phyloP scores from a whole-genome alignment of 2,113 vertebrate genomes.

The Cyanoramphus novaezelandiae region DNA sequence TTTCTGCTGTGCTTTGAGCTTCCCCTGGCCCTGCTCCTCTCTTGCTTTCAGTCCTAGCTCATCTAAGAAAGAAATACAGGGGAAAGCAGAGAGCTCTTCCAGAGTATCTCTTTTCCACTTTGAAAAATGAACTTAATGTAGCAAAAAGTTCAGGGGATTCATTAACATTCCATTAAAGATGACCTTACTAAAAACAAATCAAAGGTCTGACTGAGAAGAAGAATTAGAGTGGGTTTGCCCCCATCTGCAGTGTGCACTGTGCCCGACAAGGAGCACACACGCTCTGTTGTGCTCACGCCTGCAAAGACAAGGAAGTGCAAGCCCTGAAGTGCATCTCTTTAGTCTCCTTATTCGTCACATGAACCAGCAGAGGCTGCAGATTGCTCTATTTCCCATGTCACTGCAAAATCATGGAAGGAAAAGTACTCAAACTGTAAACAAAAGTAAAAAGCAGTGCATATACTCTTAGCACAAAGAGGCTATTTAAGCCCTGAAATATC shows the following conservation, averaged over 20 bases:
- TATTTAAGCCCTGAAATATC: neutral
- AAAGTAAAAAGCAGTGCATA: neutral
- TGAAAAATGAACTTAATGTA: neutral
- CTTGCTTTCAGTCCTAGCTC: neutral
- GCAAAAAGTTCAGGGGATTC: neutral
- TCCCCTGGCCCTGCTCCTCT: neutral
- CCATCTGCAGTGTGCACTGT: rapidly evolving
- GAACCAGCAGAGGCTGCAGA: neutral
- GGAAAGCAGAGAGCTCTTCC: neutral
- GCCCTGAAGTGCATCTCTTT: rapidly evolving
- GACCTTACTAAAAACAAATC: neutral
- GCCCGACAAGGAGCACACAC: rapidly evolving
- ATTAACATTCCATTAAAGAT: neutral
- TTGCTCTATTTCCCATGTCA: neutral
- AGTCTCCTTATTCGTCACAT: neutral
- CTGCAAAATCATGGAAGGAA: neutral
- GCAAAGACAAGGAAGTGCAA: neutral
- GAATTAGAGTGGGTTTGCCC: neutral
- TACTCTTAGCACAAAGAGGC: neutral
- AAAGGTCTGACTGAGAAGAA: neutral
- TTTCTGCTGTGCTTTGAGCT: neutral
- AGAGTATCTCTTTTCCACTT: neutral
- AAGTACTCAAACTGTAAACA: neutral
- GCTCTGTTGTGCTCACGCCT: neutral
- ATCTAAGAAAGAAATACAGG: neutral